Evolutionary conservation across 2,888 invertebrate genomes (phyloP).

Genomic region (Eristalinus aeneus): DNA sequence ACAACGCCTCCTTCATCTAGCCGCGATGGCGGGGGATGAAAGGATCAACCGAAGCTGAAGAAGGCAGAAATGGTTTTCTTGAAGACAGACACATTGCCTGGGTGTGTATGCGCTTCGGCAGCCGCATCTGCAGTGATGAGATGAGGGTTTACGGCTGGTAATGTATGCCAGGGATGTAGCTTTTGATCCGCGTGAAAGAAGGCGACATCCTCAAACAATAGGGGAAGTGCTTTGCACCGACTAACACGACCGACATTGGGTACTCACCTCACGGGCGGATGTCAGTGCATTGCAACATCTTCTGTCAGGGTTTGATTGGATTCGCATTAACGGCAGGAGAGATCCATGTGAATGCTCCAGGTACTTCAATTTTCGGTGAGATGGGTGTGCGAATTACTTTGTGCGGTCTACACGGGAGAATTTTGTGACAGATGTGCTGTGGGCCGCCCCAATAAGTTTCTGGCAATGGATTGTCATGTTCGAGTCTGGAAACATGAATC

Average conservation of each 20-base stretch:
- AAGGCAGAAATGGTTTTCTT: neutral
- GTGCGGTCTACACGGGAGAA: too few species aligned
- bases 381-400: neutral
- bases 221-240: neutral
- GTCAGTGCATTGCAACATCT: neutral
- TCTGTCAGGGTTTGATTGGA: neutral
- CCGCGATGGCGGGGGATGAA: neutral
- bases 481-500: neutral
- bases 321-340: neutral
- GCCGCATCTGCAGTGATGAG: slow-evolving; percentile 29
- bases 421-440: neutral
- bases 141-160: neutral
- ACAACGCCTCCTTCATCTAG: neutral
- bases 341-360: too few species aligned
- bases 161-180: slow-evolving; percentile 51
- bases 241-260: neutral
- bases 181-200: slow-evolving; percentile 8
- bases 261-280: neutral
- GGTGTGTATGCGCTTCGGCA: neutral
- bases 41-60: neutral
- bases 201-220: slow-evolving; percentile 7
- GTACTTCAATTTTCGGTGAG: neutral
- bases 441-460: neutral
- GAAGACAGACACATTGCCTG: neutral
- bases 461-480: neutral